Conservation (phyloP, 2,113 vertebrate species). For the Aptenodytes patagonicus region DNA sequence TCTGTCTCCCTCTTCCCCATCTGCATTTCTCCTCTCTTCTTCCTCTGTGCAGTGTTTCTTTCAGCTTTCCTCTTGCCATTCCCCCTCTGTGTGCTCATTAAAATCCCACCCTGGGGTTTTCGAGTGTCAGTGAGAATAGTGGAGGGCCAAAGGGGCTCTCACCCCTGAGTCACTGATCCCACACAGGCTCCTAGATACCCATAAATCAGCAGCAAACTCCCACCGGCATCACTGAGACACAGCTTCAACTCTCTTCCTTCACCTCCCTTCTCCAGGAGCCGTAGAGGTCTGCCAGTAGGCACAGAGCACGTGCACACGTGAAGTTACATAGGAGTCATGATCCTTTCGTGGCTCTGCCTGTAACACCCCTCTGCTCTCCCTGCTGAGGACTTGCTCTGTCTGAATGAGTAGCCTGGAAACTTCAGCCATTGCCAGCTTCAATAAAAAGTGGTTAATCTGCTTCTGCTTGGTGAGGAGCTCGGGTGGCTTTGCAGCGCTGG, state of each 20-base stretch:
- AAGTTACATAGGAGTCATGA: neutral
- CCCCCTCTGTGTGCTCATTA: neutral
- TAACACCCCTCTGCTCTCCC: neutral
- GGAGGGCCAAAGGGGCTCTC: too few species aligned
- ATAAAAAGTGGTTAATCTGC: neutral
- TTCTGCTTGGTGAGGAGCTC: neutral
- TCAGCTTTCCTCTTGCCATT: neutral
- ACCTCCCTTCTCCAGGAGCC: neutral
- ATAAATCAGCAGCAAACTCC: neutral
- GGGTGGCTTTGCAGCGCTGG: neutral
- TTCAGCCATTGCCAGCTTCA: neutral
- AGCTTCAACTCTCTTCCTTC: neutral
- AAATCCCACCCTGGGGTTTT: neutral
- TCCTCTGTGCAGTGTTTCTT: neutral
- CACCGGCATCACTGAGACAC: accelerated
- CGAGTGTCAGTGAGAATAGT: accelerated
- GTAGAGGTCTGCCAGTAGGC: accelerated
- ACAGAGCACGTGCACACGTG: accelerated
- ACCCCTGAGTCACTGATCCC: accelerated
- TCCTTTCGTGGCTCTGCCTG: neutral
- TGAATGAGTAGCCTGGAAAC: neutral
- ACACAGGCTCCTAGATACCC: accelerated
- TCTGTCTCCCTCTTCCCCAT: neutral
- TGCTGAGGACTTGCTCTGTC: neutral
- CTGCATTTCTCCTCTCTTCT: neutral